Evolutionary conservation across 2,888 invertebrate genomes (phyloP).

Genomic region (Zhengitettix transpicula): DNA sequence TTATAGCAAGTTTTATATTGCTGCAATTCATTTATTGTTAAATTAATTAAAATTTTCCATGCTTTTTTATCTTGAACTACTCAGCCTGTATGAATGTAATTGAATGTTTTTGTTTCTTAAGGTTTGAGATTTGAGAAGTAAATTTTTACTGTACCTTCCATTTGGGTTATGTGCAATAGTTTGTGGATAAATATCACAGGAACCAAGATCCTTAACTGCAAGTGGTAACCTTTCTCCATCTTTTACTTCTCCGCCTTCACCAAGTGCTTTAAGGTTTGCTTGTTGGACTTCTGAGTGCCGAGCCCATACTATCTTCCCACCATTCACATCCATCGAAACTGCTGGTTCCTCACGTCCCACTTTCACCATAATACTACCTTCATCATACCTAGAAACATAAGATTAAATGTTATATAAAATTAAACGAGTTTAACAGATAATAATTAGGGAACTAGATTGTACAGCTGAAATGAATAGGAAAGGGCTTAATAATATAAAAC

Average conservation of each 20-base stretch:
- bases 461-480: too few species aligned
- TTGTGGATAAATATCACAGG: slow-evolving; percentile 98
- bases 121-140: slow-evolving; percentile 29
- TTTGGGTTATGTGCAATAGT: slow-evolving; percentile 97
- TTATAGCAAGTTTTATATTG: too few species aligned
- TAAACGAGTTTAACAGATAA: too few species aligned
- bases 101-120: too few species aligned
- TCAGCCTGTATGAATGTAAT: too few species aligned
- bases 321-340: slow-evolving; percentile 95
- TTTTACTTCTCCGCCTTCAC: slow-evolving; percentile 60
- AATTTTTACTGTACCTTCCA: slow-evolving; percentile 43
- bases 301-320: slow-evolving; percentile 98
- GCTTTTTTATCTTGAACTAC: too few species aligned
- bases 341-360: slow-evolving; percentile 98
- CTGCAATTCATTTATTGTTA: too few species aligned
- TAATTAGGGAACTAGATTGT: too few species aligned
- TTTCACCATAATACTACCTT: slow-evolving; percentile 89
- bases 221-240: slow-evolving; percentile 89
- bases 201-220: slow-evolving; percentile 96
- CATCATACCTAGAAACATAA: slow-evolving; percentile 51
- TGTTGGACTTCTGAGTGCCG: slow-evolving; percentile 97
- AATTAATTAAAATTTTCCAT: too few species aligned
- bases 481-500: too few species aligned
- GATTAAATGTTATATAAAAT: too few species aligned
- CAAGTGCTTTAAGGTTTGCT: slow-evolving; percentile 74